Evolutionary conservation across 2,113 vertebrate species (phyloP), one percentile per base, ranked within the genome.

Genomic region (Sitta europaea): DNA sequence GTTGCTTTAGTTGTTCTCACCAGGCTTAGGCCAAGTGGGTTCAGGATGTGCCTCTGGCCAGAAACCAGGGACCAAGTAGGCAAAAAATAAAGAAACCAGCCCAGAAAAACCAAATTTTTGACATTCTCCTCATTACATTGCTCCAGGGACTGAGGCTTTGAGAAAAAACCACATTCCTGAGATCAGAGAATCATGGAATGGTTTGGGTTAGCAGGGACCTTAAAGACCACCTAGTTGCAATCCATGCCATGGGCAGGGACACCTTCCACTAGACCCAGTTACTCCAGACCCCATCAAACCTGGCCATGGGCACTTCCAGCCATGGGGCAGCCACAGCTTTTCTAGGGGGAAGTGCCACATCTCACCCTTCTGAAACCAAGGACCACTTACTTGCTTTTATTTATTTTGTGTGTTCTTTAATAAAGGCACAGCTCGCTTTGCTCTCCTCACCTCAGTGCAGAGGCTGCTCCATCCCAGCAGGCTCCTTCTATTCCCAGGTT

Each of bases 381-480:
- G 70, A 18, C 6, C 36, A 53, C 4, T 21, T 50, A 19, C 20
- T 65, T 70, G 59, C 8, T 35, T 85, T 42, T n/a, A 36, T 40
- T 48, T 48, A 13, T 31, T 54, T 29, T 11, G 5, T 15, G 2
- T 11, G 0, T 3, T 33, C 35, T 50, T 91, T 53, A 2, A 24
- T 12, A 27, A 68, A 36, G 22, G 3, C 36, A 10, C 2, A 3
- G 12, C 55, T 78, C 5, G 1, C 42, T 62, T 48, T 38, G 54
- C 22, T 14, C 73, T 80, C 50, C 23, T 59, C 9, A 5, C 27
- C 22, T 0, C 1, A 55, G 58, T 0, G 0, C 57, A 53, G 24
- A n/a, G 53, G 71, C 55, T 13, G 9, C n/a, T 50, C 48, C 24
- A 10, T 72, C 54, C 62, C 72, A 54, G 35, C 5, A 7, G 58